Evolutionary conservation across 2,113 vertebrate species (phyloP).

Genomic region (Strigops habroptila): DNA sequence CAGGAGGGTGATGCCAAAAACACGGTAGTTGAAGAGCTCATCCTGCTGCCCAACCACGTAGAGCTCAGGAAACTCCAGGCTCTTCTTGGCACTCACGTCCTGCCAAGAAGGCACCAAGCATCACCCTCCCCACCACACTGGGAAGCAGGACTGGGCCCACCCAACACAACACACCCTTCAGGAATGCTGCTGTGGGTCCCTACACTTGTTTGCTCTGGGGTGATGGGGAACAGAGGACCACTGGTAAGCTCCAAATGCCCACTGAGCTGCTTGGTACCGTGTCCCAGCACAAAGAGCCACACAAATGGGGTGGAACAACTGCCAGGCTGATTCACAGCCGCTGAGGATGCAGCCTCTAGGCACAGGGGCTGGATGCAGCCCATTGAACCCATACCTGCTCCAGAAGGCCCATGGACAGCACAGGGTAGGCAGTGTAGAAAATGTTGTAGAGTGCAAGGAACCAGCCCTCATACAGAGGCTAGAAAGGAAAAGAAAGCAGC

Average conservation of each 20-base stretch:
- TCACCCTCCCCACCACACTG: neutral
- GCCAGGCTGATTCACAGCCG: rapidly evolving
- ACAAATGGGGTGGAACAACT: neutral
- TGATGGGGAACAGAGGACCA: neutral
- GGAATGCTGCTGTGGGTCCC: neutral
- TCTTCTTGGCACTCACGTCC: conserved; percentile 81
- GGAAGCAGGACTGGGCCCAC: neutral
- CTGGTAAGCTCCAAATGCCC: neutral
- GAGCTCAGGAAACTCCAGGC: conserved; percentile 79
- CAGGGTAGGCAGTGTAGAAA: conserved; percentile 78
- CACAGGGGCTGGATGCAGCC: neutral
- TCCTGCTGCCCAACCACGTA: conserved; percentile 79
- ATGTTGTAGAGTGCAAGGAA: conserved; percentile 87
- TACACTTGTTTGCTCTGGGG: neutral
- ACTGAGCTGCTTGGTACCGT: rapidly evolving
- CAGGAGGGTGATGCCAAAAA: conserved; percentile 71
- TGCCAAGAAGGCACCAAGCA: neutral
- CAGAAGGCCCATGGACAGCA: conserved; percentile 81
- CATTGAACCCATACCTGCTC: conserved; percentile 81
- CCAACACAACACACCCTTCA: neutral
- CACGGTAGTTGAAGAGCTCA: conserved; percentile 78
- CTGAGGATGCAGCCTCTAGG: neutral
- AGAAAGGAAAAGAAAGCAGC: neutral
- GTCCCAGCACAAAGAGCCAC: neutral
- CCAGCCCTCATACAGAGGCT: conserved; percentile 91